Percentiles rank a stretch among this genome's conserved stretches.
Conservation (phyloP, 2,113 vertebrate species). For the Daphoenositta chrysoptera region DNA sequence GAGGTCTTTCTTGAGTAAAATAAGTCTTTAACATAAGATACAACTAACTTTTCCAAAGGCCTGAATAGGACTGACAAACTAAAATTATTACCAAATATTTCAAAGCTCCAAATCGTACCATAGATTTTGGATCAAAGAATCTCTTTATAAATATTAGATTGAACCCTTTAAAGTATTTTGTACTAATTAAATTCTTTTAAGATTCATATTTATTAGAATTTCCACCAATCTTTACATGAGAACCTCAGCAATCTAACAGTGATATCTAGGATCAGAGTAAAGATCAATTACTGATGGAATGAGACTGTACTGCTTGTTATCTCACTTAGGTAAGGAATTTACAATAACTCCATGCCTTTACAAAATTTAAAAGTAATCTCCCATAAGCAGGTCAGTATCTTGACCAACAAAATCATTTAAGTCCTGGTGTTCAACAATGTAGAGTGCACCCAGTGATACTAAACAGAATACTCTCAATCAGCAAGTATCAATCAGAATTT, state of each 20-base stretch:
- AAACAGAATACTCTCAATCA: not conserved
- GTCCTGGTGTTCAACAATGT: not conserved
- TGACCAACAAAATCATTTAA: not conserved
- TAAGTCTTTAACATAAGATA: not conserved
- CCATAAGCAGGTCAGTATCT: not conserved
- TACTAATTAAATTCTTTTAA: not conserved
- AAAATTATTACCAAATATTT: not conserved
- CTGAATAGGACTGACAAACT: not conserved
- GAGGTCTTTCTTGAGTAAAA: not conserved
- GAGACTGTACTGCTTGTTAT: not conserved
- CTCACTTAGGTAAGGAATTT: not conserved
- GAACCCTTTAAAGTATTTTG: not conserved
- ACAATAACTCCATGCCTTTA: not conserved
- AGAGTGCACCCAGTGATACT: not conserved
- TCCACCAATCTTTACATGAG: not conserved
- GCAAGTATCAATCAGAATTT: not conserved
- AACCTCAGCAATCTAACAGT: not conserved
- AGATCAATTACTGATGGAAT: not conserved
- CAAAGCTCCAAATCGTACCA: not conserved
- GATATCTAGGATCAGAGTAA: not conserved
- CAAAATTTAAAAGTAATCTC: not conserved
- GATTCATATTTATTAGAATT: not conserved
- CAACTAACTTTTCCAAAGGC: not conserved
- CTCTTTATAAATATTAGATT: not conserved
- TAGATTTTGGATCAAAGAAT: not conserved